These are phyloP conservation scores for Agrochola litura DNA, from an alignment of 2,888 invertebrate genomes.

Conservation along the genomic window DNA sequence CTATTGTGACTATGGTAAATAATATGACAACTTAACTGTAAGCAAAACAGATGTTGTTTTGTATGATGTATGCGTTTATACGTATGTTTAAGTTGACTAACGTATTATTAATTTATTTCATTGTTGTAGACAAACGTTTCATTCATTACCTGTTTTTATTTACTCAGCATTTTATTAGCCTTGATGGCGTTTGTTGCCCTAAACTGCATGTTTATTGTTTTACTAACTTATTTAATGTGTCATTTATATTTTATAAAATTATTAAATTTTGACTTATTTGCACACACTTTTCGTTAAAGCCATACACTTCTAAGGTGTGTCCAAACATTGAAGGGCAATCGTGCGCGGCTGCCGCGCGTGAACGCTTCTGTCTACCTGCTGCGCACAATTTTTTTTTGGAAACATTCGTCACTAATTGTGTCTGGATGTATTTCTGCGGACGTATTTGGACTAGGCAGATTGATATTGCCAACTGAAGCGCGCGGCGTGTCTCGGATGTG, in stretches of 20 bases:
- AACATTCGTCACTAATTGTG: too few species aligned
- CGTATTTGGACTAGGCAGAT: too few species aligned
- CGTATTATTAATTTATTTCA: background rate
- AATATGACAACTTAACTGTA: background rate
- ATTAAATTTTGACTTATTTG: background rate
- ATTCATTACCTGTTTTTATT: background rate
- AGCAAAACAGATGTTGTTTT: background rate
- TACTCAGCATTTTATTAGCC: slow-evolving; percentile 4
- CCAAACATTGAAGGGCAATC: too few species aligned
- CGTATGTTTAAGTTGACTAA: background rate
- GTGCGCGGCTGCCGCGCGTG: too few species aligned
- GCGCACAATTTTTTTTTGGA: too few species aligned
- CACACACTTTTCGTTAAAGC: background rate
- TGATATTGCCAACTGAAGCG: too few species aligned
- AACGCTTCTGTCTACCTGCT: too few species aligned
- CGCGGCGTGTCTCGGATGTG: too few species aligned
- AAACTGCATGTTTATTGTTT: background rate
- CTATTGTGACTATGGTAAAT: background rate
- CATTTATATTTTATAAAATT: background rate
- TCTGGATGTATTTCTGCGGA: too few species aligned
- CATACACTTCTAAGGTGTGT: too few species aligned
- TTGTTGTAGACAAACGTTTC: background rate
- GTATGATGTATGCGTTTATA: background rate
- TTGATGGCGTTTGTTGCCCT: background rate
- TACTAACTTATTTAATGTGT: background rate